These are phyloP conservation scores for Liasis olivaceus DNA, from an alignment of 2,797 vertebrate genomes.

Conservation along the genomic window DNA sequence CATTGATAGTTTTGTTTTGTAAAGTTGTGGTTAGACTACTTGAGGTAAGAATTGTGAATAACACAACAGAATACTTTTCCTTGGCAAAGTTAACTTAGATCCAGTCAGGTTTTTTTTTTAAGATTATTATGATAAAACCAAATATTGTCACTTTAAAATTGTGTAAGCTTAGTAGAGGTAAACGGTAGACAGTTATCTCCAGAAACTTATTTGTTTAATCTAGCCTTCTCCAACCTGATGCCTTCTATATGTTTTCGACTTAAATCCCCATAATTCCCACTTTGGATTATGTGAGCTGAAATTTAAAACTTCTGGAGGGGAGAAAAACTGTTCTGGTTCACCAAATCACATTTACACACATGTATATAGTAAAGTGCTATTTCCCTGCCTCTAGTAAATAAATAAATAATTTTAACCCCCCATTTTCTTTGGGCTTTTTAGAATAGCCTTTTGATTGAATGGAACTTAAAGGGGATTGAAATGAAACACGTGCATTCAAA, in stretches of 20 bases:
- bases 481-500: constrained; percentile 8
- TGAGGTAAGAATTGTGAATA: neutral
- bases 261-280: neutral
- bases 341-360: neutral
- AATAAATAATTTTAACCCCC: neutral
- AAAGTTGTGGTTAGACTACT: neutral
- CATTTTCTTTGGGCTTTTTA: neutral
- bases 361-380: neutral
- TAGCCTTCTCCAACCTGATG: neutral
- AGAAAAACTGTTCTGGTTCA: neutral
- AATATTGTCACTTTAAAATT: neutral
- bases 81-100: neutral
- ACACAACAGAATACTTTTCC: neutral
- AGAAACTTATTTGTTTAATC: neutral
- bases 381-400: neutral
- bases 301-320: neutral
- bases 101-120: neutral
- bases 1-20: neutral
- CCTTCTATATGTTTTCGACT: neutral
- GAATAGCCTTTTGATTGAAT: neutral
- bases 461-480: constrained; percentile 1
- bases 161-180: neutral
- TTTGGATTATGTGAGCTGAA: neutral
- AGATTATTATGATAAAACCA: neutral
- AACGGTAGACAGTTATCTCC: neutral